These are phyloP conservation scores for Cyanoramphus novaezelandiae DNA, from an alignment of 2,113 vertebrate species.

Conservation along the genomic window DNA sequence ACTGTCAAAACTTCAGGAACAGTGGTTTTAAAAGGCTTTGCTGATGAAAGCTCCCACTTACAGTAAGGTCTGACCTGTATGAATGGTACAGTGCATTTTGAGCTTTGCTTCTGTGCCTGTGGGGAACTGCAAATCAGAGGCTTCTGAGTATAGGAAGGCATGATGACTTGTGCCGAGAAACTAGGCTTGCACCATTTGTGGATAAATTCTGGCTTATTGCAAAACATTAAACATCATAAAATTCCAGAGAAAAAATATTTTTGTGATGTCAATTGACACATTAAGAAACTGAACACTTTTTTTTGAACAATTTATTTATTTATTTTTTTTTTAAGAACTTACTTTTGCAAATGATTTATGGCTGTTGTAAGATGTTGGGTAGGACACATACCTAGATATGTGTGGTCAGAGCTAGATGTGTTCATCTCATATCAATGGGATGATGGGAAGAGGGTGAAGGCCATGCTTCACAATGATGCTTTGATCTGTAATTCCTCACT, in stretches of 20 bases:
- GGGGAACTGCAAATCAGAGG: not conserved
- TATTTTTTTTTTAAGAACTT: not conserved
- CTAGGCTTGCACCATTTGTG: not conserved
- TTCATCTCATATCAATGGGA: not conserved
- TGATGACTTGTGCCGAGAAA: not conserved
- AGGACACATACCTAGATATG: not conserved
- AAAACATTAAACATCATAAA: conserved; percentile 3
- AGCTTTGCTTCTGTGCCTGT: conserved; percentile 11
- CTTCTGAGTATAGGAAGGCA: not conserved
- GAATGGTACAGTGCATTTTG: not conserved
- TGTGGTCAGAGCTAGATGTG: not conserved
- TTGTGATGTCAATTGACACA: not conserved
- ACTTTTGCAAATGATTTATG: not conserved
- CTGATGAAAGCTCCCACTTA: conserved; percentile 11
- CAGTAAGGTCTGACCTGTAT: not conserved
- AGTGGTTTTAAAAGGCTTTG: not conserved
- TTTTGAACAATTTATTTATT: not conserved
- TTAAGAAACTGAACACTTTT: not conserved
- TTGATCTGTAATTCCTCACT: not conserved
- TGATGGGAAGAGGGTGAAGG: not conserved
- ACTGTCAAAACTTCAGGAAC: conserved; percentile 27
- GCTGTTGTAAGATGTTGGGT: not conserved
- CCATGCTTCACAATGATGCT: not conserved
- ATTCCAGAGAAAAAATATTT: not conserved
- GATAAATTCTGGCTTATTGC: not conserved